Evolutionary conservation across 2,113 vertebrate species (phyloP).

Genomic region (Eleginops maclovinus): DNA sequence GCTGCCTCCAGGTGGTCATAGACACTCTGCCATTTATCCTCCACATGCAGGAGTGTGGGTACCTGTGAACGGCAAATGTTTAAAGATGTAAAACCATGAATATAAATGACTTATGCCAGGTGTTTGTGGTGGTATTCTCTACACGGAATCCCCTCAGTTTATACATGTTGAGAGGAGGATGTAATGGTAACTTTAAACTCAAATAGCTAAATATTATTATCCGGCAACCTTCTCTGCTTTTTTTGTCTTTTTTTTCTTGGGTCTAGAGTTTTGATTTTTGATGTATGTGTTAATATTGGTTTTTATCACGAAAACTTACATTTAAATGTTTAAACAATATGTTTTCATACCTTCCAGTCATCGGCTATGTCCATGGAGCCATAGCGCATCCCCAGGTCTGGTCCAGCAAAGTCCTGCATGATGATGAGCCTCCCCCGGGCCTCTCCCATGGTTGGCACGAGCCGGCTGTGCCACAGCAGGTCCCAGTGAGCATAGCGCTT

Average conservation of each 20-base stretch:
- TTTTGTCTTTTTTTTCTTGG: too few relatives aligned
- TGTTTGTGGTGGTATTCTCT: not conserved
- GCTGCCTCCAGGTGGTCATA: conserved; percentile 81
- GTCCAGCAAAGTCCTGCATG: conserved; percentile 83
- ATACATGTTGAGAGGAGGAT: not conserved
- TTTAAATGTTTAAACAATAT: not conserved
- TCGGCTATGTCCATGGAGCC: conserved; percentile 84
- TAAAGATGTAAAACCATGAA: not conserved
- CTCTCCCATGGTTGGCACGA: conserved; percentile 83
- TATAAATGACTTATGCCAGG: not conserved
- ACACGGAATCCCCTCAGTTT: not conserved
- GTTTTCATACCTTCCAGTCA: conserved; percentile 80
- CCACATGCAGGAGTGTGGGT: conserved; percentile 75
- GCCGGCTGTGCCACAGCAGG: conserved; percentile 83
- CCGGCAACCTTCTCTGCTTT: too few relatives aligned
- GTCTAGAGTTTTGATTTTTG: too few relatives aligned
- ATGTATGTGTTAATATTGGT: not conserved
- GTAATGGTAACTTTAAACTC: not conserved
- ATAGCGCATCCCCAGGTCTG: conserved; percentile 86
- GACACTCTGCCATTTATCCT: conserved; percentile 84
- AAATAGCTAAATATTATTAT: not conserved
- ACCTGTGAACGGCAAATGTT: conserved; percentile 67
- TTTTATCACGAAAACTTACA: not conserved
- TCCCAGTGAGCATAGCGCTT: conserved; percentile 81
- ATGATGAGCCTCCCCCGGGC: conserved; percentile 85